Evolutionary conservation across 2,888 invertebrate genomes (phyloP).

Genomic region (Alsophila aescularia): DNA sequence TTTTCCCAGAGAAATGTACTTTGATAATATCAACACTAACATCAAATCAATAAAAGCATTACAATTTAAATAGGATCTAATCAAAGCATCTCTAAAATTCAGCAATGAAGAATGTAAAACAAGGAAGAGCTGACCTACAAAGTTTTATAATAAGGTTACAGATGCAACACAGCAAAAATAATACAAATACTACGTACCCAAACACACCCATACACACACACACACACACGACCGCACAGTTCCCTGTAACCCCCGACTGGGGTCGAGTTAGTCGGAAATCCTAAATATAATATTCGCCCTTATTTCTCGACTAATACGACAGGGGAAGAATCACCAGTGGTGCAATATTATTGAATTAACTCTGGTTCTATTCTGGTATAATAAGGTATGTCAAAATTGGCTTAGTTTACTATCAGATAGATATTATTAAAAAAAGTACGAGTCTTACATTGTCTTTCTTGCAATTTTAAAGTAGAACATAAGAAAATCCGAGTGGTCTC

Average conservation of each 20-base stretch:
- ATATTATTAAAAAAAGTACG: too few relatives aligned
- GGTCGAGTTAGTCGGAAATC: constrained; percentile 29
- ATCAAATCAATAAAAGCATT: too few relatives aligned
- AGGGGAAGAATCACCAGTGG: constrained; percentile 43
- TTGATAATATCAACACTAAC: too few relatives aligned
- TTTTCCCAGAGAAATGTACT: too few relatives aligned
- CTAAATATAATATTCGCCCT: constrained; percentile 53
- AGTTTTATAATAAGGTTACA: neutral
- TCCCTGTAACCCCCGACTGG: neutral
- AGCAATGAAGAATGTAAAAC: too few relatives aligned
- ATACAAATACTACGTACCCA: too few relatives aligned
- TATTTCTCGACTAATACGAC: constrained; percentile 49
- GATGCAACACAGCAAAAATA: neutral
- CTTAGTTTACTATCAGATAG: neutral
- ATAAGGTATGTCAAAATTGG: neutral
- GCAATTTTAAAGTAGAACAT: too few relatives aligned
- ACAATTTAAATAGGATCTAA: too few relatives aligned
- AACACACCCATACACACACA: too few relatives aligned
- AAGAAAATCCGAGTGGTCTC: too few relatives aligned
- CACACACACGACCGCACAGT: neutral
- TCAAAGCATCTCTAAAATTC: too few relatives aligned
- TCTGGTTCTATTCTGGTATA: constrained; percentile 12
- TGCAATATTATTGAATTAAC: constrained; percentile 23
- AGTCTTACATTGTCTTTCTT: too few relatives aligned
- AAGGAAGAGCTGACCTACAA: neutral